Evolutionary conservation across 2,113 vertebrate genomes (phyloP).

Genomic region (Tragelaphus imberbis): DNA sequence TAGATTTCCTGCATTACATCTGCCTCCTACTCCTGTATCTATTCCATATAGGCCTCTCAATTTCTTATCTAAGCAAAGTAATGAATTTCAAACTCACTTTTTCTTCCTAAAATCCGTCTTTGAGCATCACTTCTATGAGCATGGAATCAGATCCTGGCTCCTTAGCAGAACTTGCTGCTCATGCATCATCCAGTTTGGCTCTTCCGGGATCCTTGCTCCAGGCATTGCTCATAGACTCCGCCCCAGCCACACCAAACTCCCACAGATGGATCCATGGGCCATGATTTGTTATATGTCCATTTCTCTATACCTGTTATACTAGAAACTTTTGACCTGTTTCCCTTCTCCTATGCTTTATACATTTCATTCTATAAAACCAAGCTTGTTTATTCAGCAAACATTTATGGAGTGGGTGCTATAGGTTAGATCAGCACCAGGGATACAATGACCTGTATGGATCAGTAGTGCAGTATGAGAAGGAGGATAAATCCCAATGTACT

Average conservation of each 20-base stretch:
- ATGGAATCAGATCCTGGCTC: neutral
- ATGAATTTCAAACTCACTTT: neutral
- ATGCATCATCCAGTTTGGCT: neutral
- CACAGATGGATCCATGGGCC: no score
- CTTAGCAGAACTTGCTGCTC: neutral
- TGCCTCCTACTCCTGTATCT: neutral
- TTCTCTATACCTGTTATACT: neutral
- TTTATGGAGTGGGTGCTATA: rapidly evolving
- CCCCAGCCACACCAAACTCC: neutral
- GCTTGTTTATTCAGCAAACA: neutral
- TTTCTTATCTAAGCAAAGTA: neutral
- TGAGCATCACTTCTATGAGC: neutral
- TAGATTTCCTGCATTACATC: rapidly evolving
- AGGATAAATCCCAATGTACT: rapidly evolving
- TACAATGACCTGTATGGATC: neutral
- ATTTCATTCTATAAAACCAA: neutral
- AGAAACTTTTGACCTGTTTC: neutral
- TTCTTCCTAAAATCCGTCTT: neutral
- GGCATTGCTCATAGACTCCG: rapidly evolving
- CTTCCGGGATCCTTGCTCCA: neutral
- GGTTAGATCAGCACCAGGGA: neutral
- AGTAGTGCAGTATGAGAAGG: neutral
- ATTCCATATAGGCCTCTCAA: no score
- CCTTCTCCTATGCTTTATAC: neutral
- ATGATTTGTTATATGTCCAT: neutral